Evolutionary conservation across 30 jellyfish, hydroid and myxozoan species (phyloP).

Genomic region (Turritopsis rubra): DNA sequence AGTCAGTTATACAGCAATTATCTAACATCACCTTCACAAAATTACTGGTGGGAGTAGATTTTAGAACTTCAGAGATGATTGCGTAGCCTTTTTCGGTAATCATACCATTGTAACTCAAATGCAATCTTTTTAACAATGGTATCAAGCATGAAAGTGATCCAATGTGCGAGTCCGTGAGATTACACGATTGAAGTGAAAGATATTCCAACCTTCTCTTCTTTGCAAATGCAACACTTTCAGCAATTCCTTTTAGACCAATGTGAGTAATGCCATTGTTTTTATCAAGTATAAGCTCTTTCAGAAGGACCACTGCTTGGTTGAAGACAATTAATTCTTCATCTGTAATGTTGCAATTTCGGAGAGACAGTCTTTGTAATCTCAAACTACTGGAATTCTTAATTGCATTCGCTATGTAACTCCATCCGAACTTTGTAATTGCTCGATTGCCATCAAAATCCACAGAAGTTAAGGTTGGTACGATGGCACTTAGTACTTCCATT

Average conservation of each 20-base stretch:
- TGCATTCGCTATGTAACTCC: not conserved
- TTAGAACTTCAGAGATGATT: not conserved
- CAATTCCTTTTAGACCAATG: not conserved
- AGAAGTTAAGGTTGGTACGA: not conserved
- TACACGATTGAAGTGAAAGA: not conserved
- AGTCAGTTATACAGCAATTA: not conserved
- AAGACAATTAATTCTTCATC: conserved; percentile 1
- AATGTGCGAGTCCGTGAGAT: not conserved
- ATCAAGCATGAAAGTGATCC: not conserved
- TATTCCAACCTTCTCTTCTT: not conserved
- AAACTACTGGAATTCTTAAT: not conserved
- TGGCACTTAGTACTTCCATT: not conserved
- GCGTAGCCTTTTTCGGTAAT: not conserved
- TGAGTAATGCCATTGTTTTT: not conserved
- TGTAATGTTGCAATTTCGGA: not conserved
- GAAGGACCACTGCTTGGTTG: not conserved
- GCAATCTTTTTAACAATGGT: not conserved
- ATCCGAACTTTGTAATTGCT: not conserved
- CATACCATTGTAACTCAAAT: not conserved
- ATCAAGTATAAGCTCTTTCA: not conserved
- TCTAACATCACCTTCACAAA: not conserved
- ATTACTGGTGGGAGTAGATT: not conserved
- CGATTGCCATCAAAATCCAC: not conserved
- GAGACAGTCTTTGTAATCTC: not conserved
- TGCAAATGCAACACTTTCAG: not conserved